phyloP scores from a whole-genome alignment of 92 coral and sea anemone species.

The Nematostella vectensis region DNA sequence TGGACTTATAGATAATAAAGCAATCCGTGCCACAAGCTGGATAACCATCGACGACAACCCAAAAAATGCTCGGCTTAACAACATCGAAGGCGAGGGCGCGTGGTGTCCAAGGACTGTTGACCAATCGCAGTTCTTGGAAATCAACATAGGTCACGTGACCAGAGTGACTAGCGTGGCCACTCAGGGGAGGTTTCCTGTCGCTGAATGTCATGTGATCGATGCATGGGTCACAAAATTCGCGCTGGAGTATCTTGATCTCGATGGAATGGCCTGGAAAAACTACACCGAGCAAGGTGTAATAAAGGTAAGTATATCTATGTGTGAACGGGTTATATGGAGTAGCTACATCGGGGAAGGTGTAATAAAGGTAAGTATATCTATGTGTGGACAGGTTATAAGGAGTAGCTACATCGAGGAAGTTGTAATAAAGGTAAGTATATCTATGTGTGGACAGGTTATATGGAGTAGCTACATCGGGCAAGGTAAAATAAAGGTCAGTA shows the following conservation, averaged over 20 bases:
- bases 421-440: no score
- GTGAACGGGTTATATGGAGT: no score
- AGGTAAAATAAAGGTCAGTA: no score
- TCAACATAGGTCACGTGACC: conserved; percentile 14
- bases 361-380: no score
- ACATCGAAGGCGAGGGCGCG: conserved; percentile 35
- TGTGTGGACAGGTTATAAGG: no score
- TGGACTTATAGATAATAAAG: conserved; percentile 25
- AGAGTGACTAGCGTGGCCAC: conserved; percentile 38
- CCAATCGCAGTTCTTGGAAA: conserved; percentile 28
- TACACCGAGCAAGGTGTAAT: conserved; percentile 25
- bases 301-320: conserved; percentile 16
- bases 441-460: no score
- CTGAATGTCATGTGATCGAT: conserved; percentile 26
- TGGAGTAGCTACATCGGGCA: no score
- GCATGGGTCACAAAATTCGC: conserved; percentile 48
- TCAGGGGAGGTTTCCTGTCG: conserved; percentile 44
- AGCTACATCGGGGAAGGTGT: no score
- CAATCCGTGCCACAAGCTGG: conserved; percentile 36
- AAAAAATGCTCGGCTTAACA: conserved; percentile 37
- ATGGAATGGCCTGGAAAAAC: conserved; percentile 24
- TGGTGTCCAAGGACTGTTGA: conserved; percentile 38
- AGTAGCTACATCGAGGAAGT: no score
- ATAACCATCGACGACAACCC: conserved; percentile 36
- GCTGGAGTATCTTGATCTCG: conserved; percentile 23